A percentile compares a stretch with the other conserved stretches of the same genome.
Evolutionary conservation across 2,113 vertebrate genomes (phyloP).

Genomic region (Phrynosoma platyrhinos): DNA sequence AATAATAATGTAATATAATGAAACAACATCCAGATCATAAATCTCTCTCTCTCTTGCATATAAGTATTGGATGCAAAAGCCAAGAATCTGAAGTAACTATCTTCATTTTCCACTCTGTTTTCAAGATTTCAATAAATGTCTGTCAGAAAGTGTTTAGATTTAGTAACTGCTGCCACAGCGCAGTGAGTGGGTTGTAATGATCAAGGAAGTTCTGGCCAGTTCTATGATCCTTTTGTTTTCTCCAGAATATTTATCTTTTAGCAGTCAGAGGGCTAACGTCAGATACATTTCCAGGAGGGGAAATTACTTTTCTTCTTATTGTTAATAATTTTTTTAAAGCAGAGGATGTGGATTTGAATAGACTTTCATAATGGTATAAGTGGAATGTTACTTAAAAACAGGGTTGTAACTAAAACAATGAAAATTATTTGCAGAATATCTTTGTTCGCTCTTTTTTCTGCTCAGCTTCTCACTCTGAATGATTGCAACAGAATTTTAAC

Average conservation of each 20-base stretch:
- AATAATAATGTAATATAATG: not conserved
- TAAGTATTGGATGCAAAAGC: not conserved
- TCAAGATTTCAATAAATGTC: not conserved
- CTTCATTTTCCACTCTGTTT: not conserved
- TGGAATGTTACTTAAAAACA: not conserved
- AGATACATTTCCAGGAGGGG: slow-evolving; percentile 18
- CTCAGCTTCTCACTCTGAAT: not conserved
- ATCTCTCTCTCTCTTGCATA: not conserved
- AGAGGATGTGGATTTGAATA: not conserved
- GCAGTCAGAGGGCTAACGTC: not conserved
- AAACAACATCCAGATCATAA: not conserved
- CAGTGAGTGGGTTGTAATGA: not conserved
- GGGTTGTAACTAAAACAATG: not conserved
- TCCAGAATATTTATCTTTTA: slow-evolving; percentile 22
- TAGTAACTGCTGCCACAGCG: not conserved
- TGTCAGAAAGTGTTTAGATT: slow-evolving; percentile 5
- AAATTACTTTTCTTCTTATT: slow-evolving; percentile 21
- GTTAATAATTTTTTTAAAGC: not conserved
- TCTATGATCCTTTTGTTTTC: not conserved
- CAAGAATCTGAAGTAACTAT: not conserved
- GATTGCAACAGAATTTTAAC: slow-evolving; percentile 9
- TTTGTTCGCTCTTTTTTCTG: not conserved
- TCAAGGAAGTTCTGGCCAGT: not conserved
- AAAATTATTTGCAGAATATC: slow-evolving; percentile 7
- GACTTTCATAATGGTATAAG: slow-evolving; percentile 10